phyloP scores from a whole-genome alignment of 2,113 vertebrate genomes.

The Vidua chalybeata region DNA sequence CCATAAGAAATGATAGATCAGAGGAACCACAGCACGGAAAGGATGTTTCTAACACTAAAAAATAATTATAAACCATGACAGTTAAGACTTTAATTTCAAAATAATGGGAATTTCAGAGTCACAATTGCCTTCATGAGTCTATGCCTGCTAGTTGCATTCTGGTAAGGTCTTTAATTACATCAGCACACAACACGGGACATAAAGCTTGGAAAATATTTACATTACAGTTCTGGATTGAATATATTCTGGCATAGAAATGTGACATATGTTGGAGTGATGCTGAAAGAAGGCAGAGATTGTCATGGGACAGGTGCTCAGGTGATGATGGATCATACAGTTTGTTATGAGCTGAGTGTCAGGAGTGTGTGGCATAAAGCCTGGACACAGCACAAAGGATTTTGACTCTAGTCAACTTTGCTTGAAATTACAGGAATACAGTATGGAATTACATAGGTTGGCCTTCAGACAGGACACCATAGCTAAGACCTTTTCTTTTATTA shows the following conservation, averaged over 20 bases:
- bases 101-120: background rate
- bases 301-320: background rate
- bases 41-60: background rate
- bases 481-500: background rate
- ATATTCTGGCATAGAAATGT: background rate
- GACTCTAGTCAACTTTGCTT: background rate
- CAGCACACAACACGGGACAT: background rate
- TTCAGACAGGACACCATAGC: background rate
- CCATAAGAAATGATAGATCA: background rate
- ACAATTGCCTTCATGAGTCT: rapidly evolving
- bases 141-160: background rate
- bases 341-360: background rate
- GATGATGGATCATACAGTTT: background rate
- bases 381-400: background rate
- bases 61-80: background rate
- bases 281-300: conserved; percentile 12
- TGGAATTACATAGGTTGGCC: background rate
- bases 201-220: conserved; percentile 24
- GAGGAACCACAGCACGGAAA: background rate
- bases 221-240: conserved; percentile 3
- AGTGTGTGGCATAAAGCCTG: background rate
- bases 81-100: background rate
- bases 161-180: background rate
- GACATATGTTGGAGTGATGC: background rate
- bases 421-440: background rate